Base-by-base conservation (phyloP, 1,140 invertebrate species). In the Bradynema listronoti region DNA sequence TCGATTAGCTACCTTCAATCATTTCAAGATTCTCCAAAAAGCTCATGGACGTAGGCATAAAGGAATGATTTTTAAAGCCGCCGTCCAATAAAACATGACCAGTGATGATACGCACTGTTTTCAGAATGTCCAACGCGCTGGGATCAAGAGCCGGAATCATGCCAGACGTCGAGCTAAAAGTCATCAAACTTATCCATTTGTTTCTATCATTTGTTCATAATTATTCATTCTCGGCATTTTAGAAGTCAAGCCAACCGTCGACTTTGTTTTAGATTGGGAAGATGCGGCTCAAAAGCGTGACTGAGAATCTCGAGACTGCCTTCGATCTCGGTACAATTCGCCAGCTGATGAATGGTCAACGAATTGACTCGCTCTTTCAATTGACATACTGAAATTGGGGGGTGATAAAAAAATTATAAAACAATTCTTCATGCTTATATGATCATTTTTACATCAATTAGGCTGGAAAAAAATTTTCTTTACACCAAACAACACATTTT, bases 11-110 rank as follows among this genome's bases (percentile, higher is more conserved):
- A 27, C 69, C 66, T 42, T 72, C 66, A 46, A 68, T 68, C 19
- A 72, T 52, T 41, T 68, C 66, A 29, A 68, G 45, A 51, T 72
- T 68, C 30, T 60, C 50, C 16, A 68, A 43, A 36, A 68, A 68
- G 9, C 46, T 41, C 2, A 68, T 30, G 4, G 62, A 70, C 24
- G 7, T 16, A 14, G 63, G 68, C 34, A 61, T 68, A 22, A 14
- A 24, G 7, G n/a, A 29, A 19, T 56, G 55, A 9, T 19, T 57
- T 4, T 16, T 58, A 3, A 22, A 22, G n/a, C 56, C 65, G 11
- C 65, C 65, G 34, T 67, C 65, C 7, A 67, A 45, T n/a, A 49
- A 25, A 14, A 68, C 42, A 51, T 57, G 55, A 16, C 68, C 66
- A 19, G 67, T 68, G 16, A 68, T 39, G 22, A 68, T 52, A 41